phyloP scores from a whole-genome alignment of 1,140 invertebrate species.

The Conus betulinus region DNA sequence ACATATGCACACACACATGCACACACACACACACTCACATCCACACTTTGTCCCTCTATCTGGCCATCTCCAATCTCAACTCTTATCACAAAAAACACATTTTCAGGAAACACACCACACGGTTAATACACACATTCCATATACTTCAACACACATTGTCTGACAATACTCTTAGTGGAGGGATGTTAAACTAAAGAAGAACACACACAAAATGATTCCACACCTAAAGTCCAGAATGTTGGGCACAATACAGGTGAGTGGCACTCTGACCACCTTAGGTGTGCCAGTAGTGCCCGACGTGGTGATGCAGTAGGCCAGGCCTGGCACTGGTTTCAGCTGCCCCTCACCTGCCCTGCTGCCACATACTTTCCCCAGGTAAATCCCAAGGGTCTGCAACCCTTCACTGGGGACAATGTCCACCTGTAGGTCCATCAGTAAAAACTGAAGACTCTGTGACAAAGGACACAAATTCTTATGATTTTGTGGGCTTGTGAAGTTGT shows the following conservation, averaged over 20 bases:
- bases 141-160: too few relatives aligned
- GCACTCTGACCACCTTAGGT: slow-evolving; percentile 72
- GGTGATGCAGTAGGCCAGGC: slow-evolving; percentile 72
- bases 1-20: slow-evolving; percentile 43
- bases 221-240: slow-evolving; percentile 73
- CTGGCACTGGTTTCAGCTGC: slow-evolving; percentile 1
- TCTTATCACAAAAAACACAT: too few relatives aligned
- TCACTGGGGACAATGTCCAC: slow-evolving; percentile 14
- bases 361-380: slow-evolving; percentile 9
- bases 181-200: background rate
- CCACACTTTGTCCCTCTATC: too few relatives aligned
- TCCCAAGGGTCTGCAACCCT: slow-evolving; percentile 9
- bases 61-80: too few relatives aligned
- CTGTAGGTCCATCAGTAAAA: slow-evolving; percentile 26
- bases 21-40: background rate
- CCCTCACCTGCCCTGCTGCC: background rate
- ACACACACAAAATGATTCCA: background rate
- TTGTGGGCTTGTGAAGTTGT: background rate
- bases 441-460: slow-evolving; percentile 35
- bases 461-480: background rate
- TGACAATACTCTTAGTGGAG: too few relatives aligned
- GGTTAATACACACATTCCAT: too few relatives aligned
- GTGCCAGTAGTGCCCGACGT: slow-evolving; percentile 74
- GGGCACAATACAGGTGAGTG: slow-evolving; percentile 72
- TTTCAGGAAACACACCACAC: too few relatives aligned